Conservation (phyloP, 2,888 invertebrate genomes). For the Sphinx pinastri region DNA sequence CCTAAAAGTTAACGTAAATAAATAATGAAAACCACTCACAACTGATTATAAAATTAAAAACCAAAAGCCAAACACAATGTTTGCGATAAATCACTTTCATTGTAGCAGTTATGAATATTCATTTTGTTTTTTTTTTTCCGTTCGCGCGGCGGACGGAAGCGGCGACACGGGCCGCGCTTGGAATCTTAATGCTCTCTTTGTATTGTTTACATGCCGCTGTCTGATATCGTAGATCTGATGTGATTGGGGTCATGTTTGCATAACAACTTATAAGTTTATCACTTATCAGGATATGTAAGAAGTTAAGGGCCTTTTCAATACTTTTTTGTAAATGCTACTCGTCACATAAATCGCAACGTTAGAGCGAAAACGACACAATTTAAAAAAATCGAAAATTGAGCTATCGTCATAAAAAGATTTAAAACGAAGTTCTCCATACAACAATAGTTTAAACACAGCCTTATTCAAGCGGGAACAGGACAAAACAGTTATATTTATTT, state of each 20-base stretch:
- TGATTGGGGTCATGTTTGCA: neutral
- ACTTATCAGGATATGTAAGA: no score
- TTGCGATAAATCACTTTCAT: conserved; percentile 53
- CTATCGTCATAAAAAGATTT: no score
- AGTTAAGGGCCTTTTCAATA: no score
- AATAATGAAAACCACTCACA: neutral
- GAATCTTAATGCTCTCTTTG: conserved; percentile 42
- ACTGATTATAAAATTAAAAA: conserved; percentile 25
- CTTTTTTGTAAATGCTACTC: no score
- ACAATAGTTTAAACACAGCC: no score
- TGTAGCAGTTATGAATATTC: conserved; percentile 59
- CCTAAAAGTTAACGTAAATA: neutral
- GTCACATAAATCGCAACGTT: no score
- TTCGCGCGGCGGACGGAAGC: conserved; percentile 29
- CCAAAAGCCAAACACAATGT: conserved; percentile 17
- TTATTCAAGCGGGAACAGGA: no score
- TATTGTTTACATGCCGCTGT: conserved; percentile 27
- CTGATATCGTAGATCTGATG: neutral
- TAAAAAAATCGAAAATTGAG: no score
- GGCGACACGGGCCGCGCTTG: conserved; percentile 19
- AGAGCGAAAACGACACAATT: no score
- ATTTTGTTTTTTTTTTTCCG: conserved; percentile 38
- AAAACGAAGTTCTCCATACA: no score
- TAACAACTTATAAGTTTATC: no score
- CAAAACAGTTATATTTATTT: no score